Evolutionary conservation across 1,140 invertebrate genomes (phyloP).

Genomic region (Drosophila trapezifrons): DNA sequence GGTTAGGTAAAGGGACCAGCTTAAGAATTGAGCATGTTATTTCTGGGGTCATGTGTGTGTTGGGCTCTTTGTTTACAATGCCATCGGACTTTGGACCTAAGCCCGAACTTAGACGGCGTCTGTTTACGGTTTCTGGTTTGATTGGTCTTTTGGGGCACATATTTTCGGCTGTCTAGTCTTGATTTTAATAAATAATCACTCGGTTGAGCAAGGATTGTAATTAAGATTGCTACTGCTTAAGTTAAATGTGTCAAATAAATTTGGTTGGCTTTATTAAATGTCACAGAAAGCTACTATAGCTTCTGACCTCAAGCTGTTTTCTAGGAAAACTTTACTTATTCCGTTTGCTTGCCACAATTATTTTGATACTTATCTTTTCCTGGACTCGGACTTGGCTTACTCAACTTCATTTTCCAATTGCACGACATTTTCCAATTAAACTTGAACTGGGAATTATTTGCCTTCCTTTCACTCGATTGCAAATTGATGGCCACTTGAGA

Average conservation of each 20-base stretch:
- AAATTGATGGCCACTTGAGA: slow-evolving; percentile 13
- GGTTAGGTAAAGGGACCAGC: slow-evolving; percentile 20
- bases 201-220: slow-evolving; percentile 17
- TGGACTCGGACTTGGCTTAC: not conserved
- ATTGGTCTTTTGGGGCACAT: slow-evolving; percentile 37
- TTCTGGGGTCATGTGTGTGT: slow-evolving; percentile 31
- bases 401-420: not conserved
- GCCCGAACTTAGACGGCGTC: slow-evolving; percentile 28
- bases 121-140: slow-evolving; percentile 23
- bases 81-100: slow-evolving; percentile 51
- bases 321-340: not conserved
- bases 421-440: slow-evolving; percentile 6
- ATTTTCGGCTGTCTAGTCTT: slow-evolving; percentile 28
- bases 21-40: slow-evolving; percentile 39
- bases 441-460: not conserved
- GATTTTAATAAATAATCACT: slow-evolving; percentile 41
- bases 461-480: not conserved
- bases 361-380: not conserved
- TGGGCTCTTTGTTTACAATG: slow-evolving; percentile 44
- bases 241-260: slow-evolving; percentile 11
- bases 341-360: not conserved
- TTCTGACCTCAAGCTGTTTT: not conserved
- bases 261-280: slow-evolving; percentile 4
- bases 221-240: slow-evolving; percentile 13
- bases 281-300: not conserved